Evolutionary conservation across 2,113 vertebrate genomes (phyloP).

Genomic region (Vulpes ferrilata): DNA sequence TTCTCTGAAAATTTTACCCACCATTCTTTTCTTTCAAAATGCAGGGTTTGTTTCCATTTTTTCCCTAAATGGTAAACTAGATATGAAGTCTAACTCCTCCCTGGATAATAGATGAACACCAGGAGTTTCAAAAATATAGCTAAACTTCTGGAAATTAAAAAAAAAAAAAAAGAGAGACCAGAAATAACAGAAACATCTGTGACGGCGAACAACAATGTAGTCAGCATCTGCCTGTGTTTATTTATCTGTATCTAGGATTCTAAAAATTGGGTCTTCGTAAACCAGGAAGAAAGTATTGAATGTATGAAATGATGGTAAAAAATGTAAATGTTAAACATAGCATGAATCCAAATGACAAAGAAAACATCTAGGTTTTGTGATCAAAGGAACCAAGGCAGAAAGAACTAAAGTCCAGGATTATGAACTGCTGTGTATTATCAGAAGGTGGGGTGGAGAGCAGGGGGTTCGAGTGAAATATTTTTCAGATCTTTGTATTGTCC

Average conservation of each 20-base stretch:
- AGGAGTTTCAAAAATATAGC: background rate
- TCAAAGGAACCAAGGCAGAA: background rate
- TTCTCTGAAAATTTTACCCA: background rate
- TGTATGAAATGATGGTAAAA: background rate
- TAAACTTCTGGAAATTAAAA: background rate
- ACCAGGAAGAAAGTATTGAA: background rate
- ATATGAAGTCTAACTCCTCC: background rate
- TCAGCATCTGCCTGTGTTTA: background rate
- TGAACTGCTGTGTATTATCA: fast-evolving
- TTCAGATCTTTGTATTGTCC: background rate
- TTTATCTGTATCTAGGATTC: background rate
- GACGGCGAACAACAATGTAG: background rate
- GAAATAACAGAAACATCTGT: background rate
- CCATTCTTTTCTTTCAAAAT: background rate
- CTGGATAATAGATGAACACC: background rate
- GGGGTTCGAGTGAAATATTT: background rate
- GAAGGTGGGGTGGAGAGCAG: fast-evolving
- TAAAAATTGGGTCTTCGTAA: background rate
- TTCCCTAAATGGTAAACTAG: background rate
- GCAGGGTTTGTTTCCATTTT: background rate
- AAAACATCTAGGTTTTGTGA: background rate
- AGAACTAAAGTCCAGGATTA: background rate
- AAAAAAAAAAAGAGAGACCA: background rate
- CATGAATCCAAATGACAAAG: background rate
- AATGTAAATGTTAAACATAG: background rate